A percentile compares a stretch with the other conserved stretches of the same genome.
phyloP scores from a whole-genome alignment of 2,113 vertebrate species.

The Calcarius ornatus region DNA sequence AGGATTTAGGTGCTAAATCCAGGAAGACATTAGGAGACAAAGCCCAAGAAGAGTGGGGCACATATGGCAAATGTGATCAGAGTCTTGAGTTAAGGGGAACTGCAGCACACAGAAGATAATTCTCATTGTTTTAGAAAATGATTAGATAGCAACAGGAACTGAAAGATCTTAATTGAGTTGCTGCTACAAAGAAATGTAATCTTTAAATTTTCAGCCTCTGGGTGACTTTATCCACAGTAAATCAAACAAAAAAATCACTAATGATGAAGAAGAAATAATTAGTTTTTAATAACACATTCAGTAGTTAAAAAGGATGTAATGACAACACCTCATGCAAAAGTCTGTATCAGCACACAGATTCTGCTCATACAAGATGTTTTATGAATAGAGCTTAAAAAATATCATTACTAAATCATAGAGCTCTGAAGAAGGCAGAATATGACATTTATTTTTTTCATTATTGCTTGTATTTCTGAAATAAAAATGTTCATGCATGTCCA shows the following conservation, averaged over 20 bases:
- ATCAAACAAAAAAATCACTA: neutral
- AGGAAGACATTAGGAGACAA: neutral
- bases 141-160: neutral
- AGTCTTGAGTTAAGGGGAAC: neutral
- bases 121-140: neutral
- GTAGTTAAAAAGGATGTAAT: neutral
- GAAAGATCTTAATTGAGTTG: neutral
- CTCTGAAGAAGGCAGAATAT: neutral
- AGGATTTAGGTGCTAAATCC: neutral
- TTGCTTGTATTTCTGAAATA: neutral
- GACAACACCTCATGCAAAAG: neutral
- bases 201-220: neutral
- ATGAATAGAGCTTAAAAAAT: neutral
- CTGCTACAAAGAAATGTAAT: neutral
- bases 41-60: neutral
- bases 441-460: neutral
- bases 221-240: neutral
- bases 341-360: neutral
- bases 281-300: neutral
- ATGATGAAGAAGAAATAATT: neutral
- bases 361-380: neutral
- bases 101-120: neutral
- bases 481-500: neutral
- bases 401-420: neutral
- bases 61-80: neutral